These are phyloP conservation scores for Tyria jacobaeae DNA, from an alignment of 2,888 invertebrate genomes.

Conservation along the genomic window DNA sequence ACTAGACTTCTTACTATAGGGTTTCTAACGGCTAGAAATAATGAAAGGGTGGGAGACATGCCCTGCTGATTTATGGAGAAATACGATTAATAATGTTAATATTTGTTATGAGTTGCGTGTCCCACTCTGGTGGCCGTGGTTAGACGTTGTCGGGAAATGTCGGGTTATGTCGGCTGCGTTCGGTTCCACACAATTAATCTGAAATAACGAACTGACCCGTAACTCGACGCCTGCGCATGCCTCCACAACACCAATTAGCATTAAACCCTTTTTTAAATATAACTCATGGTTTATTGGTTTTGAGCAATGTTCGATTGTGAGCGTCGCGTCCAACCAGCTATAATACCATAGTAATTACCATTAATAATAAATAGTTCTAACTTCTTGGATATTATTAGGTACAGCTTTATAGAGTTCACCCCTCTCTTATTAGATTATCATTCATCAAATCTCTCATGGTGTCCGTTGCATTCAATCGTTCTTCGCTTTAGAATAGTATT, in stretches of 20 bases:
- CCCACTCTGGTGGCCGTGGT: slow-evolving; percentile 37
- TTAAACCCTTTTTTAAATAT: slow-evolving; percentile 62
- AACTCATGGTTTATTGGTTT: slow-evolving; percentile 43
- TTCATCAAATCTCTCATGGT: background rate
- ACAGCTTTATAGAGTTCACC: background rate
- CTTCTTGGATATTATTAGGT: background rate
- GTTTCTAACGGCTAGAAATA: background rate
- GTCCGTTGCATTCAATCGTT: background rate
- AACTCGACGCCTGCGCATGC: slow-evolving; percentile 77
- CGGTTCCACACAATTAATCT: slow-evolving; percentile 83
- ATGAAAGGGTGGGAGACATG: background rate
- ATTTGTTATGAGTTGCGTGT: slow-evolving; percentile 60
- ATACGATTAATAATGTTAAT: slow-evolving; percentile 33
- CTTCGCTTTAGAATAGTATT: background rate
- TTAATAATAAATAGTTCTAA: slow-evolving; percentile 11
- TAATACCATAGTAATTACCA: slow-evolving; percentile 10
- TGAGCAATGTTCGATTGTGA: slow-evolving; percentile 33
- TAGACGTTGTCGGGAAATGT: slow-evolving; percentile 63
- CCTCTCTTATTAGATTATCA: background rate
- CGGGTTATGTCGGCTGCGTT: slow-evolving; percentile 77
- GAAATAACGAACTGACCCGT: slow-evolving; percentile 81
- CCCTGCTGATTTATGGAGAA: slow-evolving; percentile 3
- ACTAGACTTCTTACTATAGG: background rate
- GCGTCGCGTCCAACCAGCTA: slow-evolving; percentile 10
- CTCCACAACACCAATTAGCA: slow-evolving; percentile 74